phyloP scores from a whole-genome alignment of 2,113 vertebrate genomes.

The Varanus komodoensis region DNA sequence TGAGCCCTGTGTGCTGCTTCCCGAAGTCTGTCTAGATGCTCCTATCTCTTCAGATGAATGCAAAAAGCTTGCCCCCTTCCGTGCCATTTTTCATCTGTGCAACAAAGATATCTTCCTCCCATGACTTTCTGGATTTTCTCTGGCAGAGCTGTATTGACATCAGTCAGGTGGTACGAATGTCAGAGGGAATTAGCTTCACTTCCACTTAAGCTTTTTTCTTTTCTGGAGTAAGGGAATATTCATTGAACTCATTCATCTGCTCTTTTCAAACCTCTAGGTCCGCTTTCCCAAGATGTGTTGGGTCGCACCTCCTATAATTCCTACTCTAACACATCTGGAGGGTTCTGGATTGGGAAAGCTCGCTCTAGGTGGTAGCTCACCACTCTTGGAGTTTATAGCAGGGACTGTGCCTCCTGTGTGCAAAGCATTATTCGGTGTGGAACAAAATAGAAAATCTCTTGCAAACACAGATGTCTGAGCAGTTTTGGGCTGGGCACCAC shows the following conservation, averaged over 20 bases:
- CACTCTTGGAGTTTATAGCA: not conserved
- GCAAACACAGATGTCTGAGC: not conserved
- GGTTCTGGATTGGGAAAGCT: no score
- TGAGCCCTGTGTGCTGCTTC: slow-evolving; percentile 17
- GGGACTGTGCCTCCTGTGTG: not conserved
- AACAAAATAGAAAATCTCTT: not conserved
- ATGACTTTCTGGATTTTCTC: not conserved
- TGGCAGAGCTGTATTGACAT: not conserved
- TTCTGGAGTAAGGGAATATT: not conserved
- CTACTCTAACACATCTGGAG: no score
- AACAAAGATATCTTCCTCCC: not conserved
- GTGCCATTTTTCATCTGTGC: not conserved
- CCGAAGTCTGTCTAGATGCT: slow-evolving; percentile 18
- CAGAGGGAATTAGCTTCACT: not conserved
- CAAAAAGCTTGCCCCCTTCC: not conserved
- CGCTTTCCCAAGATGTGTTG: no score
- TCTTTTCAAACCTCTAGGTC: not conserved
- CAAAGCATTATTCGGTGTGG: not conserved
- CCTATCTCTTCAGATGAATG: not conserved
- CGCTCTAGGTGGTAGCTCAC: not conserved
- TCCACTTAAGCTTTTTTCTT: not conserved
- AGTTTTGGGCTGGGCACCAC: not conserved
- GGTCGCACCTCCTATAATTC: no score
- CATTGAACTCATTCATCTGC: not conserved
- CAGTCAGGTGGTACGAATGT: not conserved